Evolutionary conservation across 2,113 vertebrate species (phyloP).

Genomic region (Anarrhichthys ocellatus): DNA sequence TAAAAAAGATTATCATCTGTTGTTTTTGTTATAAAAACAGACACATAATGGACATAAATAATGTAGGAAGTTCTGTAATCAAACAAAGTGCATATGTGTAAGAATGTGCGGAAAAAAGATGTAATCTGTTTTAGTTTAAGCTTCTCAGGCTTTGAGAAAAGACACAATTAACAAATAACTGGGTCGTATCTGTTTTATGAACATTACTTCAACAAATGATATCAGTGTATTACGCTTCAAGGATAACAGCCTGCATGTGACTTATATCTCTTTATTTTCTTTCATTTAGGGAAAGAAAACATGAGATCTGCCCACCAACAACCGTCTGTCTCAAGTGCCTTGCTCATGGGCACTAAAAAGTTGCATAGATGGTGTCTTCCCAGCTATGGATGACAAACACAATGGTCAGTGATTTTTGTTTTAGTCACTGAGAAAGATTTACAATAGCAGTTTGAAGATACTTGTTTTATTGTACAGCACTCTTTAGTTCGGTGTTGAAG

Average conservation of each 20-base stretch:
- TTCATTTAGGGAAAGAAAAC: too few relatives aligned
- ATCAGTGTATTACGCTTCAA: not conserved
- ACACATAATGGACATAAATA: not conserved
- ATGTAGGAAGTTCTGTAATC: not conserved
- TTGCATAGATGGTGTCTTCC: too few relatives aligned
- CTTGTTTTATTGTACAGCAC: too few relatives aligned
- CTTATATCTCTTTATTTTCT: too few relatives aligned
- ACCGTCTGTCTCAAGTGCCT: too few relatives aligned
- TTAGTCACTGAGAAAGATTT: not conserved
- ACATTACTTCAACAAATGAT: not conserved
- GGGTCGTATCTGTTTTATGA: not conserved
- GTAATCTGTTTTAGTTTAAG: not conserved
- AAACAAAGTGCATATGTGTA: not conserved
- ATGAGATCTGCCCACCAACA: too few relatives aligned
- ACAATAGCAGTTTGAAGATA: not conserved
- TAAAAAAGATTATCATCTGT: conserved; percentile 5
- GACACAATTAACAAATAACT: conserved; percentile 1
- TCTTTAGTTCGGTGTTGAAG: too few relatives aligned
- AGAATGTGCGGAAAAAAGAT: not conserved
- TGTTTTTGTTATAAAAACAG: conserved; percentile 22
- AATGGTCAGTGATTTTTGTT: not conserved
- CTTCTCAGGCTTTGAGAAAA: not conserved
- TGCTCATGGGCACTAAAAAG: too few relatives aligned
- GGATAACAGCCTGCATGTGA: too few relatives aligned
- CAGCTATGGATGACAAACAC: not conserved